Evolutionary conservation across 1,140 invertebrate species (phyloP), one percentile per base, ranked within the genome.

Genomic region (Drosophila sucinea): DNA sequence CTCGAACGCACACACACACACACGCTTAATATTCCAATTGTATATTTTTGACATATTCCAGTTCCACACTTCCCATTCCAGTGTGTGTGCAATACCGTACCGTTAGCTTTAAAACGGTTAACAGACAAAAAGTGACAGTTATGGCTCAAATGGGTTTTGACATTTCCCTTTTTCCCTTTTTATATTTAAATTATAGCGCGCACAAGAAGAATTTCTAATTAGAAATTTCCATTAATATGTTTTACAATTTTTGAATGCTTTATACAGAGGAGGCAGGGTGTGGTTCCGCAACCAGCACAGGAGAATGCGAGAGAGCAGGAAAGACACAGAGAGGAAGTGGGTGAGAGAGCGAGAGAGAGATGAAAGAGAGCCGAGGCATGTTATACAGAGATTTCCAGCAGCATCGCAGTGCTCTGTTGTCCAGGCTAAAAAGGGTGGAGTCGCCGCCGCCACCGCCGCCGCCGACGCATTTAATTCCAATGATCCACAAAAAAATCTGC

Each of bases 401-500:
- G 63, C 74, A 64, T 60, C 61, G 66, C 77, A 70, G 62, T 38
- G 78, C 75, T 83, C 68, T 76, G 44, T 51, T 51, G 44, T 51
- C 74, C 67, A 66, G 58, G 73, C 70, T 78, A 64, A 89, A 89
- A 90, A 90, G 84, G 85, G 84, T 89, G 84, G 85, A 89, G 84
- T 83, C 78, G 67, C 44, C 55, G 51, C 10, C 64, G 66, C 60
- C 56, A 44, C 30, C 61, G 38, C 57, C 40, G 71, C 40, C 66
- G 30, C 44, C 57, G 51, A 38, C 74, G 77, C 81, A 79, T 79
- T 76, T 90, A 90, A 89, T 89, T 89, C 84, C 84, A 89, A 89
- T 89, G 84, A 89, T 89, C 84, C 81, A 89, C 84, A 89, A 89
- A 89, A 87, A 90, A 77, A 81, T 56, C 61, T 69, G 80, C 80